phyloP scores from a whole-genome alignment of 1,140 invertebrate species.

The Drosophila guanche region DNA sequence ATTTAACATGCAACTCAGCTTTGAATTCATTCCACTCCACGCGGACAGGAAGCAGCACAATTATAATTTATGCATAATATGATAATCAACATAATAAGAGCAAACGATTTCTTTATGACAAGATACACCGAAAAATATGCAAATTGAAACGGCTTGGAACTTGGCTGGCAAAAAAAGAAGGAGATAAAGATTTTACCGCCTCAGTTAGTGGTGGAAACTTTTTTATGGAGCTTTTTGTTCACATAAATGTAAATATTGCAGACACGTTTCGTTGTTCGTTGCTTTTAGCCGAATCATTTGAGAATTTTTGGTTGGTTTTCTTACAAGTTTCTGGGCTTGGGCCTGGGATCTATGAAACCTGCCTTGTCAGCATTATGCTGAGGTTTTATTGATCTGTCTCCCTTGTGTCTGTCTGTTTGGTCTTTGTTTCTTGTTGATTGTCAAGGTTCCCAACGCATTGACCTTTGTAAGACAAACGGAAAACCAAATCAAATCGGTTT shows the following conservation, averaged over 20 bases:
- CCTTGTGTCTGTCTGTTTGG: conserved; percentile 9
- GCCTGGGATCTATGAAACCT: conserved; percentile 35
- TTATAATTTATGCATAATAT: conserved; percentile 69
- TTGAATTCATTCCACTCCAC: conserved; percentile 25
- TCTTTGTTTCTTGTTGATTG: conserved; percentile 45
- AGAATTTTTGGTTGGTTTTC: conserved; percentile 44
- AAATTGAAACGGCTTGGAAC: conserved; percentile 23
- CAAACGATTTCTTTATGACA: conserved; percentile 32
- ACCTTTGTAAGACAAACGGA: conserved; percentile 59
- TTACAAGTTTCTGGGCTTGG: background rate
- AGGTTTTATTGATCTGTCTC: conserved; percentile 41
- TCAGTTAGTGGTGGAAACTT: conserved; percentile 28
- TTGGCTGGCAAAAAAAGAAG: background rate
- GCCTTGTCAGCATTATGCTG: conserved; percentile 54
- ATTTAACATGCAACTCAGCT: conserved; percentile 67
- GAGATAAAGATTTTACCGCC: conserved; percentile 18
- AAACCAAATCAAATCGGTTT: conserved; percentile 30
- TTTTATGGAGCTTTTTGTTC: conserved; percentile 17
- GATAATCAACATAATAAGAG: conserved; percentile 58
- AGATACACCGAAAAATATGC: conserved; percentile 25
- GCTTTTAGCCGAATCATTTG: conserved; percentile 26
- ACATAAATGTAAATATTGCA: conserved; percentile 41
- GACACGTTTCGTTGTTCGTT: conserved; percentile 18
- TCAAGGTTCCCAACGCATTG: conserved; percentile 54
- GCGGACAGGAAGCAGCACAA: conserved; percentile 64